A percentile compares a stretch with the other conserved stretches of the same genome.
phyloP scores from a whole-genome alignment of 2,113 vertebrate species.

The Sapayoa aenigma region DNA sequence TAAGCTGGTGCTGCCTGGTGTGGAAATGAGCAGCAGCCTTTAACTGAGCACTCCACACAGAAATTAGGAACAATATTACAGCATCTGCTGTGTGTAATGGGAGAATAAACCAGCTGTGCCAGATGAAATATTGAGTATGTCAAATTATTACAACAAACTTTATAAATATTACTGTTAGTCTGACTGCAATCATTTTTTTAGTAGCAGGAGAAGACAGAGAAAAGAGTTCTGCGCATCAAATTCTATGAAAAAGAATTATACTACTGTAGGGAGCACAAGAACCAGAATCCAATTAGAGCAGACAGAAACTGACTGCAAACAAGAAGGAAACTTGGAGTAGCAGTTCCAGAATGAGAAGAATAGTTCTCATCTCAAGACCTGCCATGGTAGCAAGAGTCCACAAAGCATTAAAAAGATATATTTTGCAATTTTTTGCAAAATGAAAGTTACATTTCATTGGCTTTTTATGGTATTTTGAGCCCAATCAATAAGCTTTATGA shows the following conservation, averaged over 20 bases:
- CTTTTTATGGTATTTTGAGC: constrained; percentile 33
- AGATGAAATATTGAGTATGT: constrained; percentile 23
- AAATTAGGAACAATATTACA: background rate
- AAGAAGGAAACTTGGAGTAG: background rate
- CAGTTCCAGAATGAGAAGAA: background rate
- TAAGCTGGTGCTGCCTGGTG: background rate
- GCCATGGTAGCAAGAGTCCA: background rate
- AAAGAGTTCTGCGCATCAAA: background rate
- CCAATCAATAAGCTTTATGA: constrained; percentile 15
- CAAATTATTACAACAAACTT: constrained; percentile 13
- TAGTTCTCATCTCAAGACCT: background rate
- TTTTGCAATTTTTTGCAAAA: background rate
- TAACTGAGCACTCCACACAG: background rate
- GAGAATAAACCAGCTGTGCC: background rate
- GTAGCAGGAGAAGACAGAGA: background rate
- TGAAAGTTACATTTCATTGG: constrained; percentile 34
- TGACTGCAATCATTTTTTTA: background rate
- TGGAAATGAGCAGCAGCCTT: background rate
- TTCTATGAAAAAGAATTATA: background rate
- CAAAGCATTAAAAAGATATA: background rate
- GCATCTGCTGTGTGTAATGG: background rate
- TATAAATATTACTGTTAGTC: background rate
- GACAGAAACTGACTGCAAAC: background rate
- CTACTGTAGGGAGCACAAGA: background rate
- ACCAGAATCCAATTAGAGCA: background rate